Evolutionary conservation across 2,113 vertebrate genomes (phyloP), one percentile per base, ranked within the genome.

Genomic region (Vulpes lagopus): DNA sequence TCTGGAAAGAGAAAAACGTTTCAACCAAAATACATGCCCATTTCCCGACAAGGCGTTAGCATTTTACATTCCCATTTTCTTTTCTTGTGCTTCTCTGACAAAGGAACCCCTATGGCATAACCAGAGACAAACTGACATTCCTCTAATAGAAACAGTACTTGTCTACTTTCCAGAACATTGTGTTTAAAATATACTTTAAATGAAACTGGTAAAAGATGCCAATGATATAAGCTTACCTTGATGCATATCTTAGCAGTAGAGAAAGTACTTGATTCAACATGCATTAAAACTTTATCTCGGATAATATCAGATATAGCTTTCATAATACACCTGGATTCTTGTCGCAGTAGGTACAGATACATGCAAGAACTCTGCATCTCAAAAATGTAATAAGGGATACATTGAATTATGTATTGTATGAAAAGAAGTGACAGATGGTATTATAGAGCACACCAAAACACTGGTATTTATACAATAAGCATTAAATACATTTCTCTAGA

Each of bases 381-480:
- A 95, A 98, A 97, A 96, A 4, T 49, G 73, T 38, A 98, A 98
- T 96, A 97, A 97, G 74, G 86, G 49, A 92, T 98, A 19, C 22
- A 95, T 96, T 99, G 97, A 98, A 98, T 98, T 98, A 98, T 97
- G 97, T 96, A 97, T 98, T 96, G 93, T 96, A 97, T 94, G 97
- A 98, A 97, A 98, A 97, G 97, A 96, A 98, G 98, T 97, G 97
- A 97, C 98, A 99, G 98, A 98, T 98, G 98, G 98, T 94, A 98
- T 98, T 96, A 97, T 89, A 92, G 89, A 97, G 95, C 97, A 94
- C 38, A 79, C 96, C 3, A 96, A 98, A 98, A 98, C 97, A 94
- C 76, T 97, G 97, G 97, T 99, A 98, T 98, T 99, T 98, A 98
- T 98, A 98, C 98, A 98, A 98, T 98, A 92, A 98, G 92, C 97